Percentiles rank a stretch among this genome's conserved stretches.
phyloP scores from a whole-genome alignment of 2,113 vertebrate species.

The Panthera leo region DNA sequence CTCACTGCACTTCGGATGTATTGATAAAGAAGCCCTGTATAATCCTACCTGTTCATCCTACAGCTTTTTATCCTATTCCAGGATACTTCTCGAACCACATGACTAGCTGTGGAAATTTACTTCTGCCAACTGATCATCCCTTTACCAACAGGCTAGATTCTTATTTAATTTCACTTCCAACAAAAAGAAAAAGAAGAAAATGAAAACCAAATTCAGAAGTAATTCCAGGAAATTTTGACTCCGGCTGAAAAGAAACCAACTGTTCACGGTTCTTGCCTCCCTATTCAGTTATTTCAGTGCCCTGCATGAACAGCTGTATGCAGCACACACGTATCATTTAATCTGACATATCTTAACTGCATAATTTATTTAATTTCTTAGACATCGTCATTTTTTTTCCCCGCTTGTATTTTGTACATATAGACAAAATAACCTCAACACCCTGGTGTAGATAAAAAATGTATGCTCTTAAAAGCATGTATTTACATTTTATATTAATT shows the following conservation, averaged over 20 bases:
- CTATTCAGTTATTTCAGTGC: neutral
- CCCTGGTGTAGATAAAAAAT: neutral
- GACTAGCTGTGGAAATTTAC: neutral
- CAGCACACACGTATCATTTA: neutral
- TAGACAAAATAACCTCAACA: neutral
- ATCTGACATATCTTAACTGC: neutral
- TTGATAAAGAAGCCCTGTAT: neutral
- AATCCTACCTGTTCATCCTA: neutral
- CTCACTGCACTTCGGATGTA: neutral
- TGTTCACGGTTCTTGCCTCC: neutral
- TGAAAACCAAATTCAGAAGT: neutral
- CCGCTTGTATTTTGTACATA: neutral
- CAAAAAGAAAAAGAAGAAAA: slow-evolving; percentile 19
- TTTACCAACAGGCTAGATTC: neutral
- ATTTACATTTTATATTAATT: slow-evolving; percentile 10
- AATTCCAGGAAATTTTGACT: neutral
- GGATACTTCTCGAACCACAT: neutral
- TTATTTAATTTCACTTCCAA: neutral
- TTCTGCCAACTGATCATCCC: neutral
- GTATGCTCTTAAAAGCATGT: slow-evolving; percentile 1
- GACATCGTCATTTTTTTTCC: neutral
- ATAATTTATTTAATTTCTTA: neutral
- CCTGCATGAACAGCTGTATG: neutral
- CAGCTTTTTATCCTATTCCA: neutral
- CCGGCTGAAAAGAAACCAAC: neutral